Percentiles rank a stretch among this genome's conserved stretches.
Conservation (phyloP, 1,140 invertebrate genomes). For the Aphelinus atriplicis region DNA sequence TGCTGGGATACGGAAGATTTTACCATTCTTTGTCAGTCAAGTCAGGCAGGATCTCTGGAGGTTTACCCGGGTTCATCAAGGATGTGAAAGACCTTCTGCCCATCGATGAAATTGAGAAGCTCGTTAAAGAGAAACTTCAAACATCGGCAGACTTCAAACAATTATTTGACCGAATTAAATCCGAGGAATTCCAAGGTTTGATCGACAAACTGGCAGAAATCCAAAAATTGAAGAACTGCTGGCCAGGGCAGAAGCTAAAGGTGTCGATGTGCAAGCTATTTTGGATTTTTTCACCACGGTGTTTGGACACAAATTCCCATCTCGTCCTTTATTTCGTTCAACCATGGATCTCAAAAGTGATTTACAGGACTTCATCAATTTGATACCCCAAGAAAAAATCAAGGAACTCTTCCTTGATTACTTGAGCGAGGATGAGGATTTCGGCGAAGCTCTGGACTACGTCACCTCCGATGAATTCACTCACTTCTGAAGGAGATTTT, state of each 20-base stretch:
- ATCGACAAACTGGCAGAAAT: conserved; percentile 43
- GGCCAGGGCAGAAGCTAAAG: conserved; percentile 39
- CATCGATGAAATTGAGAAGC: conserved; percentile 41
- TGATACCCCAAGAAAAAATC: conserved; percentile 40
- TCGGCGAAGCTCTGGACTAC: conserved; percentile 41
- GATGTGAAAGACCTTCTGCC: conserved; percentile 51
- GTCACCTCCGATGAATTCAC: conserved; percentile 41
- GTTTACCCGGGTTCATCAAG: conserved; percentile 47
- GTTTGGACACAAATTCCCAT: conserved; percentile 46
- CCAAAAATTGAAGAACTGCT: conserved; percentile 45
- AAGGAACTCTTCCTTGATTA: conserved; percentile 42
- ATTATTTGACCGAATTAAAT: conserved; percentile 46
- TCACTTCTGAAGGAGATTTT: conserved; percentile 41
- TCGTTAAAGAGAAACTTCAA: conserved; percentile 52
- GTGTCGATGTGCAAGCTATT: conserved; percentile 45
- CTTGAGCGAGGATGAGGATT: conserved; percentile 43
- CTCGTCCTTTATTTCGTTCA: too few species aligned
- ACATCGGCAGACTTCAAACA: conserved; percentile 45
- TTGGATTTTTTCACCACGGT: conserved; percentile 44
- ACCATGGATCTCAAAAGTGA: conserved; percentile 32
- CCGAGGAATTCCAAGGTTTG: conserved; percentile 44
- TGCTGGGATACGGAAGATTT: conserved; percentile 35
- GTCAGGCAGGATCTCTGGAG: conserved; percentile 33
- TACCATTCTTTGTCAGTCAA: not conserved
- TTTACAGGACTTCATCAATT: conserved; percentile 40